A percentile compares a stretch with the other conserved stretches of the same genome.
Evolutionary conservation across 2,797 vertebrate species (phyloP).

Genomic region (Rhinophrynus dorsalis): DNA sequence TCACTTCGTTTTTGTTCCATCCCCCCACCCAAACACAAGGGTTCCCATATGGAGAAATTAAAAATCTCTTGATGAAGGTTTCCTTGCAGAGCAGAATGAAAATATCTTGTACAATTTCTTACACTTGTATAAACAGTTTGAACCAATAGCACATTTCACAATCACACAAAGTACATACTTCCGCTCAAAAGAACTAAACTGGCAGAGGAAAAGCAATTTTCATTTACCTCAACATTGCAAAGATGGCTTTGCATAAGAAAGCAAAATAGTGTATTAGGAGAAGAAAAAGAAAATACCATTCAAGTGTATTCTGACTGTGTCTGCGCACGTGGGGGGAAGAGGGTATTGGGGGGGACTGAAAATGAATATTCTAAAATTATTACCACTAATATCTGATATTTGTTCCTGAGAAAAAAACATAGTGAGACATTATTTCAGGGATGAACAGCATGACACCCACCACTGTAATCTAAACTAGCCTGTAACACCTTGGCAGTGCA

Average conservation of each 20-base stretch:
- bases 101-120: conserved; percentile 61
- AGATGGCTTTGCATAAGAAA: conserved; percentile 8
- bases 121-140: conserved; percentile 65
- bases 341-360: no score
- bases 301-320: no score
- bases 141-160: conserved; percentile 60
- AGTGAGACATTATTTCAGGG: no score
- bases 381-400: no score
- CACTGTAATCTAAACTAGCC: no score
- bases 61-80: conserved; percentile 50
- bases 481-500: no score
- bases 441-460: no score
- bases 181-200: conserved; percentile 54
- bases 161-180: conserved; percentile 69
- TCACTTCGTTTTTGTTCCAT: conserved; percentile 27
- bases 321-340: no score
- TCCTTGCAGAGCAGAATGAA: conserved; percentile 60
- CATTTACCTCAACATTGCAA: conserved; percentile 32
- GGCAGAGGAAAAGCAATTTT: conserved; percentile 31
- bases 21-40: conserved; percentile 19
- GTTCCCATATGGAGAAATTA: conserved; percentile 33
- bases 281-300: no score
- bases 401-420: no score
- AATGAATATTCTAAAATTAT: no score
- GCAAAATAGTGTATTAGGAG: no score